Evolutionary conservation across 2,888 invertebrate genomes (phyloP), one percentile per base, ranked within the genome.

Genomic region (Caenorhabditis sp.): DNA sequence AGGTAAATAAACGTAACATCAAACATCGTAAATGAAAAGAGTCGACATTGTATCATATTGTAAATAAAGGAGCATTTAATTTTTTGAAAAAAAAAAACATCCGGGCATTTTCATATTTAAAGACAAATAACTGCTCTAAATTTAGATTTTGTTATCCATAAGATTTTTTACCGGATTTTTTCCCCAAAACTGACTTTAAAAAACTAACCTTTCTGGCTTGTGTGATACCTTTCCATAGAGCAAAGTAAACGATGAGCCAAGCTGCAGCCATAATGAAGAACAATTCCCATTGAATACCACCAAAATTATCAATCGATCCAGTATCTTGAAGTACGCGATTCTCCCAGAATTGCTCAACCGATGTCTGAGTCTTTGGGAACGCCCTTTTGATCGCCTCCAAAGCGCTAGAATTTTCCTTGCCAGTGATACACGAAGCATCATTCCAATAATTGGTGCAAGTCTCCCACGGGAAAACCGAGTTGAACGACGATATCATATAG

Each of bases 331-430:
- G 77, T 10, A 88, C 88, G 14, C 88, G 81, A 8, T 79, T 75
- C 87, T 87, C 88, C 87, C 87, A 87, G 77, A 83, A 87, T 68
- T 87, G 88, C 65, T 88, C 87, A 1, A 87, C 87, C 5, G 87
- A 84, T 8, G 84, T 86, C 63, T 88, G 81, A 0, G 84, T 83
- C 21, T 69, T 69, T 1, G 54, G 31, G 1, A 81, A 81, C 31
- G 64, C 53, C 1, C 51, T 57, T 19, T 71, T 71, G 36, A 85
- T 73, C 5, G 49, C 50, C 0, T 55, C 50, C 43, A 84, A 51
- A 57, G 65, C 62, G 1, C 79, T 73, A 2, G 59, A 36, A 62
- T 76, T 81, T 53, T 84, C 83, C 23, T 79, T 81, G 23, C 83
- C 83, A 23, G 81, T 81, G 37, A 84, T 51, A 61, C 83, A 84